Percentiles rank a stretch among this genome's conserved stretches.
These are phyloP conservation scores for Labia minor DNA, from an alignment of 2,888 invertebrate genomes.

Conservation along the genomic window DNA sequence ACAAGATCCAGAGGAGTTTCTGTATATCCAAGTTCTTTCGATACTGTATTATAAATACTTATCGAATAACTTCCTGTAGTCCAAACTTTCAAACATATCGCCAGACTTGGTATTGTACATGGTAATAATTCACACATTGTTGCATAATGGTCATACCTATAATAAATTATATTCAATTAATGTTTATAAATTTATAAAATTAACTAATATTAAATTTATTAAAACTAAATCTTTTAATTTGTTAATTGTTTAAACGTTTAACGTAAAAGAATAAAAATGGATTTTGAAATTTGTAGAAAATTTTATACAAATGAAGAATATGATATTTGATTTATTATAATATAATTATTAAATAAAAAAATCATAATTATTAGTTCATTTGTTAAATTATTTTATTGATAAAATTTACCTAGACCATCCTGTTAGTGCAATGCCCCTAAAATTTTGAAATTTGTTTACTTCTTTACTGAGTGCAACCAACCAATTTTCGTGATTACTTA, in stretches of 20 bases:
- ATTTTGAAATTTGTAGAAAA: no score
- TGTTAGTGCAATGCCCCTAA: slow-evolving; percentile 55
- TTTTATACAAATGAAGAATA: no score
- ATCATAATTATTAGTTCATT: no score
- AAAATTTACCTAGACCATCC: slow-evolving; percentile 57
- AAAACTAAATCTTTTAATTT: slow-evolving; percentile 14
- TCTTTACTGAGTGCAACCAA: slow-evolving; percentile 43
- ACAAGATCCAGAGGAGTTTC: slow-evolving; percentile 30
- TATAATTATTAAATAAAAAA: no score
- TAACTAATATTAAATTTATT: slow-evolving; percentile 18
- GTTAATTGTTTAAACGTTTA: neutral
- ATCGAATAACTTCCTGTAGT: slow-evolving; percentile 39
- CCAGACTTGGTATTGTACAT: slow-evolving; percentile 49
- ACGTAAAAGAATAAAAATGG: no score
- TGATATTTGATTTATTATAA: no score
- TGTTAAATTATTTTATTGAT: no score
- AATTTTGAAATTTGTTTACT: slow-evolving; percentile 41
- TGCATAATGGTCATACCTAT: slow-evolving; percentile 63
- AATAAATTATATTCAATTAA: slow-evolving; percentile 22
- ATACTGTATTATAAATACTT: slow-evolving; percentile 37
- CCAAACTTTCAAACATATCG: slow-evolving; percentile 49
- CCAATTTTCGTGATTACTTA: slow-evolving; percentile 70
- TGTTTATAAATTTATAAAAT: slow-evolving; percentile 13
- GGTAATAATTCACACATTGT: slow-evolving; percentile 59
- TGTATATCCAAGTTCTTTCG: slow-evolving; percentile 32